These are phyloP conservation scores for Rhabdophis nuchalis DNA, from an alignment of 2,797 vertebrate genomes.

Conservation along the genomic window DNA sequence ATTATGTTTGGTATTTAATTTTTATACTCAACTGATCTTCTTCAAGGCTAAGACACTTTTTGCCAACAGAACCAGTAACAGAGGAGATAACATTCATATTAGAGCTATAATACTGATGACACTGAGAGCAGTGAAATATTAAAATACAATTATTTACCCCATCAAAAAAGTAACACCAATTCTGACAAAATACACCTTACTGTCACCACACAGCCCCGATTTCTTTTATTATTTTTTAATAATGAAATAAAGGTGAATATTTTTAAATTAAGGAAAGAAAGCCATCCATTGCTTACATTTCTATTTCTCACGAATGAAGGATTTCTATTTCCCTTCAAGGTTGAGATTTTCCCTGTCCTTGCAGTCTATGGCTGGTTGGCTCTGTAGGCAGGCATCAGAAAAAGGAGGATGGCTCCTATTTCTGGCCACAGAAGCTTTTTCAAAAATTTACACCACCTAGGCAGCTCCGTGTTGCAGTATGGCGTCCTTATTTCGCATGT, in stretches of 20 bases:
- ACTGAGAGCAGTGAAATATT: background rate
- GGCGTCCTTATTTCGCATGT: background rate
- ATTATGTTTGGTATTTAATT: background rate
- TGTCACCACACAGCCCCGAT: background rate
- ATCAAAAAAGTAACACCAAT: background rate
- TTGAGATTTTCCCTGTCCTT: background rate
- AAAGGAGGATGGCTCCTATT: slow-evolving; percentile 11
- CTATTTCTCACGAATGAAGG: background rate
- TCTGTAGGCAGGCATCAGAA: slow-evolving; percentile 22
- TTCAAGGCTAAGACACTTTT: background rate
- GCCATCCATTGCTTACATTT: background rate
- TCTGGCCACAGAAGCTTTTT: background rate
- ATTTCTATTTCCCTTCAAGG: background rate
- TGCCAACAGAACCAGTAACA: background rate
- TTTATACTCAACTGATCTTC: background rate
- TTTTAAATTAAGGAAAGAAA: background rate
- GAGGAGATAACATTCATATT: background rate
- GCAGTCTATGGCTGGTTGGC: background rate
- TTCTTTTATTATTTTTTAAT: background rate
- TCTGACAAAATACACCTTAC: background rate
- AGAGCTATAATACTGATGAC: background rate
- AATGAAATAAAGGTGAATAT: background rate
- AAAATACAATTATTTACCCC: background rate
- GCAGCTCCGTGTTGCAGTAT: background rate
- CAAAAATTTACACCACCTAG: background rate